Conservation (phyloP, 2,888 invertebrate genomes). For the Pocota personata region DNA sequence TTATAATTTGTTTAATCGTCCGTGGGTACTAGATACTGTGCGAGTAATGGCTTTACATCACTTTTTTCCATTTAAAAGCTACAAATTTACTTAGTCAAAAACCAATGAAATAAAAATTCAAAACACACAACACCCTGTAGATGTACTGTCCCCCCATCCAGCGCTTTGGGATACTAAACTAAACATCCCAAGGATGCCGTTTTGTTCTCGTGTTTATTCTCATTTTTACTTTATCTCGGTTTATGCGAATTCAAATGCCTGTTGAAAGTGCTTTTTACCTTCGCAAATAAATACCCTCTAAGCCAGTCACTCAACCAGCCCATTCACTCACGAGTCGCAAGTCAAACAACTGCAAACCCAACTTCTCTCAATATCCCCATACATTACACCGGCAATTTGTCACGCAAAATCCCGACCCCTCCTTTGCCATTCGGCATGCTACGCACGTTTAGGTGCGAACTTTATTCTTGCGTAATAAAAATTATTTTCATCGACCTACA, state of each 20-base stretch:
- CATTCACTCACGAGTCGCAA: conserved; percentile 37
- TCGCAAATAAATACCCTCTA: conserved; percentile 57
- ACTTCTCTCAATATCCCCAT: conserved; percentile 39
- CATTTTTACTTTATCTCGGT: conserved; percentile 65
- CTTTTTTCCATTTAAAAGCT: conserved; percentile 10
- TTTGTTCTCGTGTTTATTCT: conserved; percentile 60
- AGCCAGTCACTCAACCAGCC: conserved; percentile 45
- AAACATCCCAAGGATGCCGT: conserved; percentile 50
- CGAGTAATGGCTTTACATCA: conserved; percentile 6
- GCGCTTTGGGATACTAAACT: conserved; percentile 2
- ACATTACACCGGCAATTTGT: conserved; percentile 69
- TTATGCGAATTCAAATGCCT: conserved; percentile 66
- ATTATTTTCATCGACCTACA: conserved; percentile 70
- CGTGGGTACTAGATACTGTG: conserved; percentile 1
- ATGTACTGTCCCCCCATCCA: not conserved
- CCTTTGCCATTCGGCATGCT: conserved; percentile 36
- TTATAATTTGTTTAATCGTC: conserved; percentile 49
- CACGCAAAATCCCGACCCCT: conserved; percentile 56
- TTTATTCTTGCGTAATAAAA: conserved; percentile 71
- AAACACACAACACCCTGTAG: conserved; percentile 13
- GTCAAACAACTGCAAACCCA: conserved; percentile 39
- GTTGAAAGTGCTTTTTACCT: conserved; percentile 62
- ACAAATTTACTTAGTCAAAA: conserved; percentile 42
- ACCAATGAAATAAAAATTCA: conserved; percentile 46
- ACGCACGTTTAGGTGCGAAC: conserved; percentile 72